Evolutionary conservation across 1,140 invertebrate genomes (phyloP), one percentile per base, ranked within the genome.

Genomic region (Anastrepha obliqua): DNA sequence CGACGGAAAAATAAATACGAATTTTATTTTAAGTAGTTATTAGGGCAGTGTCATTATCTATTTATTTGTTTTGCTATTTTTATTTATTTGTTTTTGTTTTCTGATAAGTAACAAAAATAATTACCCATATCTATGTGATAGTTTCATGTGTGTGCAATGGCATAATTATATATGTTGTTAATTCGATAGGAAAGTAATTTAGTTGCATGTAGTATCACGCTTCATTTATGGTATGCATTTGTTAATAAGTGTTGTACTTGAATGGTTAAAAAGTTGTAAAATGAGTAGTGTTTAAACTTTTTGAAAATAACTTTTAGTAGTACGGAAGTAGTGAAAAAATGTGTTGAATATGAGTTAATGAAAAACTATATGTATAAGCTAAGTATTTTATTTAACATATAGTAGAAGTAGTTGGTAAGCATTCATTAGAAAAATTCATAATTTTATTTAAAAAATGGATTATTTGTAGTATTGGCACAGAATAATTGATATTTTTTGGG

Each of bases 381-480:
- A 7, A 47, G 1, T 47, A 74, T 70, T 70, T 47, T 0, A 70
- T 47, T 74, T 47, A 44, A 4, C 3, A 55, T 8, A 47, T 39
- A 74, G 39, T 0, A 74, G 17, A 74, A 81, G 7, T 55, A 2
- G 29, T 29, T 29, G 29, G 15, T 81, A 81, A 42, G 44, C 74
- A 81, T 81, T 81, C 74, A 17, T n/a, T 81, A 81, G 11, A n/a
- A 81, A 81, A 58, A 58, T 81, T 0, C 9, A 20, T 81, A 13
- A 1, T 55, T 55, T 51, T 81, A 74, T 42, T 44, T 55, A 55
- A 55, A 55, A 55, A 55, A 55, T 55, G 51, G 11, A 44, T 44
- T 17, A 47, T 55, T 29, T 44, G 7, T 74, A 74, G 15, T 17
- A 47, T 17, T 42, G 4, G 39, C 15, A 74, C 9, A 17, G 67